Evolutionary conservation across 2,888 invertebrate genomes (phyloP), one percentile per base, ranked within the genome.

Genomic region (Glomeris marginata): DNA sequence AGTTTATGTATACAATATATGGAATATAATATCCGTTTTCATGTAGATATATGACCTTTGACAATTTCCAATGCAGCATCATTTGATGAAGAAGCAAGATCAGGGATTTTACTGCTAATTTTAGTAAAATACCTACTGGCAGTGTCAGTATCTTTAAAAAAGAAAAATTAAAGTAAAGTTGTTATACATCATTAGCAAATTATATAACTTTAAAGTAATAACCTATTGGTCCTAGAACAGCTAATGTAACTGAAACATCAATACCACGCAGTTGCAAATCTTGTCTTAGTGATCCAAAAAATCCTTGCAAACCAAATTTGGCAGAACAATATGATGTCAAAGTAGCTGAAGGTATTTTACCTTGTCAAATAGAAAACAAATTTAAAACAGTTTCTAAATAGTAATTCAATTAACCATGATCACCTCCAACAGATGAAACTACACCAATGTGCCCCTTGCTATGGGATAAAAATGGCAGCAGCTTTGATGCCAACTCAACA

Each of bases 401-500:
- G 4, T 28, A 28, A 28, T 28, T 5, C n/a, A 28, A 28, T 28
- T 28, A 28, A 8, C 8, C 28, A 28, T 28, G 4, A 28, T 28
- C 28, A 28, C 28, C 65, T 51, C 63, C 59, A 3, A 63, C 45
- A 1, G 65, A 65, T 1, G 62, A 60, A 36, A 64, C 58, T 3
- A 63, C 63, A 5, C 65, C 59, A 21, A 66, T 58, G 47, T 48
- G 51, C 13, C 66, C 66, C 4, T 55, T 53, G 48, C 54, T 58
- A n/a, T 55, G 49, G 49, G 59, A 55, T 10, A 65, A 56, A 16
- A 59, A 54, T 37, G 62, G 60, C 54, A 64, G 45, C 6, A 63
- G 59, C 42, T 61, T 57, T 2, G 64, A 63, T 2, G 65, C 56
- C 20, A 65, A 57, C 52, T 63, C 58, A 11, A 64, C 61, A 50